Conservation (phyloP, 2,113 vertebrate species). For the Dipodomys stephensi region DNA sequence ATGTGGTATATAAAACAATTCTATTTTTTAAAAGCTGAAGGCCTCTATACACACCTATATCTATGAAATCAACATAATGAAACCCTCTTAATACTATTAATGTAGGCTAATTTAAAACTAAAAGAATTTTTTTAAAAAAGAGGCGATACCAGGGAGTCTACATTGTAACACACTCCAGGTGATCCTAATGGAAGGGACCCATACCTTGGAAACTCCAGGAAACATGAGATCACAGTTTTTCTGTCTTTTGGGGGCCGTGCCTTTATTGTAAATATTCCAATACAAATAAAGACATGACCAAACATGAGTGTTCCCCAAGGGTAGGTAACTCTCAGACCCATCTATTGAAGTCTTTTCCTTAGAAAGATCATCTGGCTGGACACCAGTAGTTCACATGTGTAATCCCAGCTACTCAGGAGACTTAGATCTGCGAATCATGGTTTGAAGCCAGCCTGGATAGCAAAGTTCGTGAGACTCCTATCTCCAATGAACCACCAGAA, state of each 20-base stretch:
- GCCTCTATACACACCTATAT: no score
- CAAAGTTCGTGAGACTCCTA: no score
- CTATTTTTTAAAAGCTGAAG: background rate
- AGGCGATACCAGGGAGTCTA: background rate
- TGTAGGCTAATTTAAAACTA: no score
- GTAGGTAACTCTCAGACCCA: background rate
- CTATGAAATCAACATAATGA: no score
- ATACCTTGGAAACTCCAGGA: background rate
- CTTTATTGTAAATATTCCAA: background rate
- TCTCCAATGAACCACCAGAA: no score
- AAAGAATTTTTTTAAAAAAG: no score
- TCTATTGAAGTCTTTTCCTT: background rate
- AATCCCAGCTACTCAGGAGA: no score
- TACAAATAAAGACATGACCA: background rate
- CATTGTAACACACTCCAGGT: background rate
- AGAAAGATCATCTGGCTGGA: background rate
- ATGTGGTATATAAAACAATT: no score
- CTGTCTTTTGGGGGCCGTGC: background rate
- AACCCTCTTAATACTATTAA: no score
- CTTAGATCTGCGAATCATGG: no score
- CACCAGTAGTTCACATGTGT: no score
- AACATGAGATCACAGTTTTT: background rate
- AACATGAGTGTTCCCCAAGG: background rate
- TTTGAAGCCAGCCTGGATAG: no score
- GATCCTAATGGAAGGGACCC: background rate